phyloP scores from a whole-genome alignment of 2,797 vertebrate species.

The Pangasius djambal region DNA sequence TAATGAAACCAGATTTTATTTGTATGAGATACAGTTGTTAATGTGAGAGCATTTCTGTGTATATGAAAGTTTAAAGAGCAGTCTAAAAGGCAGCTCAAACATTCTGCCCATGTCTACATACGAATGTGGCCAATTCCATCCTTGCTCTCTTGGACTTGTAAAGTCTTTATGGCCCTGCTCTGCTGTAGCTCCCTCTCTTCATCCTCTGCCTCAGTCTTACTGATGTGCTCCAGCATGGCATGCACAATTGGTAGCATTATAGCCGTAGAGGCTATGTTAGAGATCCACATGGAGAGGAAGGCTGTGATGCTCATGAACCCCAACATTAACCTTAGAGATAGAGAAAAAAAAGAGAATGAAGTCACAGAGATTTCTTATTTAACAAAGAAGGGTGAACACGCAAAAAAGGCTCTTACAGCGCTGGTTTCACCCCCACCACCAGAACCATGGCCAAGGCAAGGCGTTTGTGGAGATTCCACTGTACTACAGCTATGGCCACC shows the following conservation, averaged over 20 bases:
- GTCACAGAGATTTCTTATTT: slow-evolving; percentile 4
- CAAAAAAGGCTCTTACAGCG: slow-evolving; percentile 78
- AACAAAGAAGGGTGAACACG: not conserved
- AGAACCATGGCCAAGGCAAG: slow-evolving; percentile 89
- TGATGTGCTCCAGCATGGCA: slow-evolving; percentile 86
- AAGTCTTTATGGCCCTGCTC: slow-evolving; percentile 52
- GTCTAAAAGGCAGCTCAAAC: not conserved
- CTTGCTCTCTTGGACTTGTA: not conserved
- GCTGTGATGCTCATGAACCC: slow-evolving; percentile 95
- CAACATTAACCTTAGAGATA: slow-evolving; percentile 85
- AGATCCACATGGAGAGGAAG: slow-evolving; percentile 99
- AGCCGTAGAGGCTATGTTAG: slow-evolving; percentile 93
- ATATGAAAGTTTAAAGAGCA: not conserved
- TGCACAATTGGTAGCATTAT: slow-evolving; percentile 98
- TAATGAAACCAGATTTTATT: not conserved
- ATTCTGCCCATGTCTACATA: slow-evolving; percentile 11
- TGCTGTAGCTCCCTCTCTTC: slow-evolving; percentile 38
- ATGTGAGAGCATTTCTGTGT: not conserved
- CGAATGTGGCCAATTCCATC: not conserved
- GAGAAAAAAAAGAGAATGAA: not conserved
- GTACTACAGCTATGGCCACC: slow-evolving; percentile 89
- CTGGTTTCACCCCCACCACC: slow-evolving; percentile 87
- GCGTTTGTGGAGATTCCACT: slow-evolving; percentile 94
- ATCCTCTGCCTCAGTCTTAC: slow-evolving; percentile 62
- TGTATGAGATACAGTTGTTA: not conserved